phyloP scores from a whole-genome alignment of 2,888 invertebrate species.

The Noctua comes region DNA sequence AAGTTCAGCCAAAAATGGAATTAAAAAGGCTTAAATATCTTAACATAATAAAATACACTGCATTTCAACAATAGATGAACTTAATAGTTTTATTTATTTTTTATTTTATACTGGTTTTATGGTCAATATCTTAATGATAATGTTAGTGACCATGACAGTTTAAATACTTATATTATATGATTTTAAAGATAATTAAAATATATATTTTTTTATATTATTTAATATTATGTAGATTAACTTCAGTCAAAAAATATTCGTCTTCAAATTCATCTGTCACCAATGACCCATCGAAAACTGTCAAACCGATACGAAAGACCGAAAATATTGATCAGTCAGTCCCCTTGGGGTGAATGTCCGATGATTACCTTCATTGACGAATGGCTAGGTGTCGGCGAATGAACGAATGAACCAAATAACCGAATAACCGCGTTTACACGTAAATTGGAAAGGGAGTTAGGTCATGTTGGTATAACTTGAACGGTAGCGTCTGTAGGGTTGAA shows the following conservation, averaged over 20 bases:
- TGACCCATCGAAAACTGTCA: conserved; percentile 73
- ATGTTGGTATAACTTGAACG: conserved; percentile 50
- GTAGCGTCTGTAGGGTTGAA: conserved; percentile 30
- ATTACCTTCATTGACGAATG: conserved; percentile 77
- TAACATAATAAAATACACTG: background rate
- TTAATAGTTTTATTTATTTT: too few species aligned
- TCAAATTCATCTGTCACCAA: conserved; percentile 49
- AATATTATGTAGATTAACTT: background rate
- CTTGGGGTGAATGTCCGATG: conserved; percentile 75
- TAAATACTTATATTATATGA: too few species aligned
- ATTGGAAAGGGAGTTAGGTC: conserved; percentile 53
- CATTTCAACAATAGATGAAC: background rate
- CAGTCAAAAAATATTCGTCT: background rate
- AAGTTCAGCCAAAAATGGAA: background rate
- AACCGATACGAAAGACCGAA: conserved; percentile 76
- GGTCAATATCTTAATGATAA: too few species aligned
- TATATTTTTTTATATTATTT: background rate
- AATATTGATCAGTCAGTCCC: conserved; percentile 78
- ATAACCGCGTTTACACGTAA: conserved; percentile 52
- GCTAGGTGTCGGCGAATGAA: conserved; percentile 67
- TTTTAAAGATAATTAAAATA: background rate
- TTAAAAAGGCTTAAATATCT: background rate
- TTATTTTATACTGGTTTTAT: too few species aligned
- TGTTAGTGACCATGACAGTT: too few species aligned
- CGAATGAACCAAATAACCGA: conserved; percentile 60